These are phyloP conservation scores for Hephaestus fuliginosus DNA, from an alignment of 2,797 vertebrate genomes.

Conservation along the genomic window DNA sequence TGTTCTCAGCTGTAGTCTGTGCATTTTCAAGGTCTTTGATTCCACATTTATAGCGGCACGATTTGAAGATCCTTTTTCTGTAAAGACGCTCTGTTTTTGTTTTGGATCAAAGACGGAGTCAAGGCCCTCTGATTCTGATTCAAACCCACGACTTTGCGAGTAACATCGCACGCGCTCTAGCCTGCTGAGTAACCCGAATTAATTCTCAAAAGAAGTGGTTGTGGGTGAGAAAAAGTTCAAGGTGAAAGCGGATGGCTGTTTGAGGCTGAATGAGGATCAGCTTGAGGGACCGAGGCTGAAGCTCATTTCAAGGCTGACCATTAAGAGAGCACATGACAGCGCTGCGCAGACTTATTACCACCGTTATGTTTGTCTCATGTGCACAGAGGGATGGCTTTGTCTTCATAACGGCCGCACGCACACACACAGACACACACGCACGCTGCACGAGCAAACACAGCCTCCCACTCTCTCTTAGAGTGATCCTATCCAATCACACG, in stretches of 20 bases:
- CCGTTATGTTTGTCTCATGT: slow-evolving; percentile 66
- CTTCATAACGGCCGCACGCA: slow-evolving; percentile 49
- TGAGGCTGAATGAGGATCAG: slow-evolving; percentile 60
- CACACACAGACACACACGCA: slow-evolving; percentile 10
- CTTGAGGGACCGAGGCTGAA: slow-evolving; percentile 48
- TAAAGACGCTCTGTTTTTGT: slow-evolving; percentile 8
- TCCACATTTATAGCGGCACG: neutral
- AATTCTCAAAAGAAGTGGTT: slow-evolving; percentile 47
- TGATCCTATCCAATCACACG: slow-evolving; percentile 15
- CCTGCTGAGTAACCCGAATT: slow-evolving; percentile 50
- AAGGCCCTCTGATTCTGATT: slow-evolving; percentile 51
- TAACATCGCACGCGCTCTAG: slow-evolving; percentile 7
- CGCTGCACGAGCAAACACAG: slow-evolving; percentile 17
- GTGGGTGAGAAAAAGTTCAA: slow-evolving; percentile 69
- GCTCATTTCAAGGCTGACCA: slow-evolving; percentile 72
- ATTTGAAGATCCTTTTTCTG: slow-evolving; percentile 2
- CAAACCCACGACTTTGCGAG: slow-evolving; percentile 36
- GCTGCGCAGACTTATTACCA: slow-evolving; percentile 70
- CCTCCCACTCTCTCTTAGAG: slow-evolving; percentile 41
- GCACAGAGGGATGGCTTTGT: slow-evolving; percentile 51
- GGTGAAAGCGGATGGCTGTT: slow-evolving; percentile 59
- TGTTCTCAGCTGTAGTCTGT: neutral
- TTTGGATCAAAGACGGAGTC: slow-evolving; percentile 24
- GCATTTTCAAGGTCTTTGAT: slow-evolving; percentile 1
- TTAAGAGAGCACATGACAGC: slow-evolving; percentile 65